Evolutionary conservation across 2,888 invertebrate species (phyloP).

Genomic region (Brachynemurus nebulosus): DNA sequence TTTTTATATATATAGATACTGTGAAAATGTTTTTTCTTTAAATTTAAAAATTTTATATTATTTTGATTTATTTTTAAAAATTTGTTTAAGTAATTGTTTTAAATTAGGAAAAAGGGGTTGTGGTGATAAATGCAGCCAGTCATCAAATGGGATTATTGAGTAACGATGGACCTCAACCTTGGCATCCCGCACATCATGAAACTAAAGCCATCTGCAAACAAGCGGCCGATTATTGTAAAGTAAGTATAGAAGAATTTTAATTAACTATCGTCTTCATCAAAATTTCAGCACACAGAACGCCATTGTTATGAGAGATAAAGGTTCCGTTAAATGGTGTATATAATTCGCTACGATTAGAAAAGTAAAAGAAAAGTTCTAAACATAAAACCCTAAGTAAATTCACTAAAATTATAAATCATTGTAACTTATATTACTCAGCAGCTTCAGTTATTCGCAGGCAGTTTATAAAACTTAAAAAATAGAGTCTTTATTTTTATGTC

Average conservation of each 20-base stretch:
- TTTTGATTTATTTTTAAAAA: slow-evolving; percentile 1
- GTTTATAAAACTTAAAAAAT: no score
- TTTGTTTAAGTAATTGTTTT: not conserved
- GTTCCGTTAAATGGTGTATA: no score
- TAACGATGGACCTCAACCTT: slow-evolving; percentile 54
- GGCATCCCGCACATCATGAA: slow-evolving; percentile 65
- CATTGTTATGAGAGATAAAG: no score
- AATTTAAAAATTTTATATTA: no score
- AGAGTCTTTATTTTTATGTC: no score
- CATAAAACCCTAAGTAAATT: not conserved
- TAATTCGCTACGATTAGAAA: no score
- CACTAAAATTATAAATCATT: not conserved
- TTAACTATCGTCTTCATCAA: not conserved
- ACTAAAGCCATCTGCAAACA: slow-evolving; percentile 44
- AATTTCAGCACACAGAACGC: no score
- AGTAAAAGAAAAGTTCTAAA: no score
- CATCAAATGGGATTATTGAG: slow-evolving; percentile 74
- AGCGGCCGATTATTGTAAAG: slow-evolving; percentile 54
- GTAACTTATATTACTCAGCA: not conserved
- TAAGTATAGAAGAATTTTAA: slow-evolving; percentile 24
- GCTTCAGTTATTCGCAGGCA: not conserved
- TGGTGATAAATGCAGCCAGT: slow-evolving; percentile 71
- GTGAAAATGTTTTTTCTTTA: no score
- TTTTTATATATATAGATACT: no score
- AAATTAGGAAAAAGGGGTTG: slow-evolving; percentile 52